Conservation (phyloP, 2,797 vertebrate species). For the Pseudomugil tenellus region DNA sequence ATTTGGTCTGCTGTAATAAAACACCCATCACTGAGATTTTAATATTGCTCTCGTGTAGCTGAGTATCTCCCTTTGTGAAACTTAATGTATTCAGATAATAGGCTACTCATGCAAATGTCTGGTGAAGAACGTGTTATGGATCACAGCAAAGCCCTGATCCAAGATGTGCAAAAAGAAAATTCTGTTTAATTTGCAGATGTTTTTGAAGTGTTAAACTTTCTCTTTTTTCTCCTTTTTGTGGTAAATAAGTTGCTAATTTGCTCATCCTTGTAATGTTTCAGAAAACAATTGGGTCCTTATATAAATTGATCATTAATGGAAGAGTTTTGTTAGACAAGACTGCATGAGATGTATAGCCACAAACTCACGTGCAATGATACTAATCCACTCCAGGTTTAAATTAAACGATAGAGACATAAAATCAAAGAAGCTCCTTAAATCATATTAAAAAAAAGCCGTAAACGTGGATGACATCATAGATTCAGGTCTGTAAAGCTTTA, state of each 20-base stretch:
- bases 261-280: neutral
- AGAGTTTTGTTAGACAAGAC: neutral
- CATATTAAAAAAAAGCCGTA: slow-evolving; percentile 9
- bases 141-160: neutral
- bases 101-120: slow-evolving; percentile 8
- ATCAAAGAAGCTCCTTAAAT: slow-evolving; percentile 18
- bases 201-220: slow-evolving; percentile 5
- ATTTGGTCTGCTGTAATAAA: neutral
- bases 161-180: neutral
- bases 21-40: neutral
- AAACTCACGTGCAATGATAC: neutral
- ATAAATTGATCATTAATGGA: neutral
- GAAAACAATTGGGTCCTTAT: neutral
- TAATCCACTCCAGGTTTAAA: slow-evolving; percentile 9
- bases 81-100: neutral
- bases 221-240: no score
- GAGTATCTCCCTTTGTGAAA: neutral
- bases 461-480: slow-evolving; percentile 64
- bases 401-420: slow-evolving; percentile 34
- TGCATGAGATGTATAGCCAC: neutral
- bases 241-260: neutral
- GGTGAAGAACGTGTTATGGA: neutral
- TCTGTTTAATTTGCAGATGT: slow-evolving; percentile 1
- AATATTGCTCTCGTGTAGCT: neutral
- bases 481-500: slow-evolving; percentile 32